phyloP scores from a whole-genome alignment of 2,888 invertebrate species.

The Parapristionchus giblindavisi region DNA sequence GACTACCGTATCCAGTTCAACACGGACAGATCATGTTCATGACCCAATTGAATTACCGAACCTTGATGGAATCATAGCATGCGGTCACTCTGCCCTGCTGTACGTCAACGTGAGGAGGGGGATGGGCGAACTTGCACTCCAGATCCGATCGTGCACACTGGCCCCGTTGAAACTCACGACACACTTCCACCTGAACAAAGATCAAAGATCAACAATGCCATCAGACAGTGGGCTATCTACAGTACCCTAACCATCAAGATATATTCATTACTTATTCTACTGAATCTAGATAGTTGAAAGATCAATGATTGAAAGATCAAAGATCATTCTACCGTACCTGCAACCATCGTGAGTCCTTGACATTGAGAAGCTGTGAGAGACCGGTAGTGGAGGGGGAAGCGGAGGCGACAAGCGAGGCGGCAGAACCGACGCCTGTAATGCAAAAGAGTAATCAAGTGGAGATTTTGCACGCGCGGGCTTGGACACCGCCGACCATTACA shows the following conservation, averaged over 20 bases:
- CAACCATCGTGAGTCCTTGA: slow-evolving; percentile 99
- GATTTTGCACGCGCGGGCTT: no score
- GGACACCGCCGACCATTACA: neutral
- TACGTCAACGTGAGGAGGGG: slow-evolving; percentile 97
- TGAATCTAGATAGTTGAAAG: neutral
- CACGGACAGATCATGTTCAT: slow-evolving; percentile 14
- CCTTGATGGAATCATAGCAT: slow-evolving; percentile 99
- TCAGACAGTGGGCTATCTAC: neutral
- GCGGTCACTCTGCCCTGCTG: slow-evolving; percentile 99
- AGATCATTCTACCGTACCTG: slow-evolving; percentile 74
- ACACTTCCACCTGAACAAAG: slow-evolving; percentile 83
- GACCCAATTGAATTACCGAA: slow-evolving; percentile 71
- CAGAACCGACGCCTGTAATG: no score
- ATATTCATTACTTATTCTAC: neutral
- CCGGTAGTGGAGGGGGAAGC: slow-evolving; percentile 49
- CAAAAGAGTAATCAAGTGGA: no score
- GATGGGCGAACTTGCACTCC: slow-evolving; percentile 99
- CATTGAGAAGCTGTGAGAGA: slow-evolving; percentile 85
- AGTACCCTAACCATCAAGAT: neutral
- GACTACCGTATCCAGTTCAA: slow-evolving; percentile 40
- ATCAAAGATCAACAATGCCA: neutral
- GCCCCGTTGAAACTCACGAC: slow-evolving; percentile 96
- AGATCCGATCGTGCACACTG: slow-evolving; percentile 98
- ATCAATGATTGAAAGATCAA: neutral
- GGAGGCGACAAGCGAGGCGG: slow-evolving; percentile 20